Evolutionary conservation across 2,888 invertebrate genomes (phyloP), one percentile per base, ranked within the genome.

Genomic region (Lordiphosa andalusiaca): DNA sequence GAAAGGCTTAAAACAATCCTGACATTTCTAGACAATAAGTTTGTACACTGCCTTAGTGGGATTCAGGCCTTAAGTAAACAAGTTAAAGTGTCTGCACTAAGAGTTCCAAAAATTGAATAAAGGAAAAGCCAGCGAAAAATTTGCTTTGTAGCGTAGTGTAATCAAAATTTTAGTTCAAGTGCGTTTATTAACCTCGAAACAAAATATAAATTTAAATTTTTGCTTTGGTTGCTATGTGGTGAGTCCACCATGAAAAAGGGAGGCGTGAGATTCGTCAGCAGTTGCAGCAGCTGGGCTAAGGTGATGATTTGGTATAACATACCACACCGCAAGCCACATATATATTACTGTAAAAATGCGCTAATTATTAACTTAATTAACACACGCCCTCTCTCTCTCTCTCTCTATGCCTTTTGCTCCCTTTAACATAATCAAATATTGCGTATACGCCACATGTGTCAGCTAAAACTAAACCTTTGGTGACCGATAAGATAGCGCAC

Each of bases 141-240:
- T n/a, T n/a, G 7, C 7, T 25, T 25, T 25, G 25, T 7, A 7
- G 6, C 7, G 7, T 7, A 25, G 25, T 25, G 25, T 25, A 25
- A 25, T 7, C 25, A 6, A 25, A 25, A 25, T 25, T 2, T 58
- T 60, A 59, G 78, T 84, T 80, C 82, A 84, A 71, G 82, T 66
- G 61, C 69, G 82, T 80, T 84, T 78, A 66, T 72, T 73, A 66
- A 78, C 58, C 58, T 47, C 37, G 55, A 69, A 64, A 60, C 65
- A 2, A 7, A 25, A 7, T 7, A 25, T 6, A 25, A 1, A 25
- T 6, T 6, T 6, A 7, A 7, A 25, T 7, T 25, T 25, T 25
- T 7, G 12, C 16, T 46, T 56, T 52, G 47, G 53, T 53, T 50
- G 50, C 47, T 39, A 46, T 39, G 49, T 44, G 9, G 10, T 0